These are phyloP conservation scores for Dendropsophus ebraccatus DNA, from an alignment of 2,113 vertebrate species.

Conservation along the genomic window DNA sequence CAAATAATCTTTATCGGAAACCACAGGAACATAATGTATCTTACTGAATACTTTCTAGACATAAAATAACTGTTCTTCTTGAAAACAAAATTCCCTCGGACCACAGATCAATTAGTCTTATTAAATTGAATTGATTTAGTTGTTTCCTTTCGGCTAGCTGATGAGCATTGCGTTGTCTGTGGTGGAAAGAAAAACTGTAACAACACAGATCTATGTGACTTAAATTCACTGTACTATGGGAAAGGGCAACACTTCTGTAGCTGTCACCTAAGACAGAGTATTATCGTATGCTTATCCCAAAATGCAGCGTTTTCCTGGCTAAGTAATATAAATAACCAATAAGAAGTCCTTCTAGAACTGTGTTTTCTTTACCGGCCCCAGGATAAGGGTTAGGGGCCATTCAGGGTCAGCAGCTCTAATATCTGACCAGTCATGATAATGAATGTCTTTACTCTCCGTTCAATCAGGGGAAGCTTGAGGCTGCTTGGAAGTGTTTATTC, in stretches of 20 bases:
- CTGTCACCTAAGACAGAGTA: background rate
- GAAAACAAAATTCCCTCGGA: conserved; percentile 8
- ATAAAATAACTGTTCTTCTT: background rate
- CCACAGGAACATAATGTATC: conserved; percentile 4
- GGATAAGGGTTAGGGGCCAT: conserved; percentile 17
- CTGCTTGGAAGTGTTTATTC: conserved; percentile 49
- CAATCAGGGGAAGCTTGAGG: conserved; percentile 49
- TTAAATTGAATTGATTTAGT: conserved; percentile 35
- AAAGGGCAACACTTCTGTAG: background rate
- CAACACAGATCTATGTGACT: background rate
- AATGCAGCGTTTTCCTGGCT: background rate
- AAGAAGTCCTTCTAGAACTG: background rate
- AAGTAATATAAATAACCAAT: conserved; percentile 17
- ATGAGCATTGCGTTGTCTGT: conserved; percentile 16
- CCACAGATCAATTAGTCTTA: conserved; percentile 47
- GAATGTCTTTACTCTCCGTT: conserved; percentile 41
- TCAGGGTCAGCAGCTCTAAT: conserved; percentile 34
- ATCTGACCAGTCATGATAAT: conserved; percentile 51
- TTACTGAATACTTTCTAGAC: background rate
- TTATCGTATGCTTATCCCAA: background rate
- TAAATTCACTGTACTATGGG: background rate
- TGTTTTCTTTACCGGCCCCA: background rate
- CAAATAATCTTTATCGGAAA: conserved; percentile 24
- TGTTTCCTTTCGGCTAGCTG: background rate
- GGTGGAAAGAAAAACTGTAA: background rate